phyloP scores from a whole-genome alignment of 2,113 vertebrate species.

The Dolichallabes microphthalmus region DNA sequence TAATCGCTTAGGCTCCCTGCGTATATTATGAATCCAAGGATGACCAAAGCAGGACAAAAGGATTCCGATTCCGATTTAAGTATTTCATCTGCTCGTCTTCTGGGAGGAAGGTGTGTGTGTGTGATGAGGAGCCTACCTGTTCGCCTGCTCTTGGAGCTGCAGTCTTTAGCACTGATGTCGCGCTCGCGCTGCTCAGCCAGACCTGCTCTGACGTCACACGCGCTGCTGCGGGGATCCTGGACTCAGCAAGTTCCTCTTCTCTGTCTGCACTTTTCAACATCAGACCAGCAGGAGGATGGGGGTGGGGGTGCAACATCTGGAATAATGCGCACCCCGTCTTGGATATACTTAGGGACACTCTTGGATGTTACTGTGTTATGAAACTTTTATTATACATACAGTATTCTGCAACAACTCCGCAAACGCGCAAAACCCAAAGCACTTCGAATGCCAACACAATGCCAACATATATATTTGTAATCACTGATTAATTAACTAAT shows the following conservation, averaged over 20 bases:
- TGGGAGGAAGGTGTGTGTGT: slow-evolving; percentile 10
- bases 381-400: no score
- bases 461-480: no score
- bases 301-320: background rate
- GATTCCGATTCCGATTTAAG: background rate
- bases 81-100: background rate
- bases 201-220: slow-evolving; percentile 47
- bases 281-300: background rate
- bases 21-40: background rate
- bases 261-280: background rate
- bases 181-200: slow-evolving; percentile 29
- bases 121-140: slow-evolving; percentile 33
- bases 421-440: background rate
- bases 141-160: slow-evolving; percentile 38
- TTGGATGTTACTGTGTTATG: background rate
- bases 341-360: background rate
- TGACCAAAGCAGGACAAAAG: background rate
- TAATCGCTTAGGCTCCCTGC: background rate
- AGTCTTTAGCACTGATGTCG: slow-evolving; percentile 13
- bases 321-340: background rate
- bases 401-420: background rate
- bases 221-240: slow-evolving; percentile 22
- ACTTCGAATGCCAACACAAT: no score
- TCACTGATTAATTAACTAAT: background rate
- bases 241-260: slow-evolving; percentile 10